Evolutionary conservation across 2,888 invertebrate genomes (phyloP).

Genomic region (Pandemis heparana): DNA sequence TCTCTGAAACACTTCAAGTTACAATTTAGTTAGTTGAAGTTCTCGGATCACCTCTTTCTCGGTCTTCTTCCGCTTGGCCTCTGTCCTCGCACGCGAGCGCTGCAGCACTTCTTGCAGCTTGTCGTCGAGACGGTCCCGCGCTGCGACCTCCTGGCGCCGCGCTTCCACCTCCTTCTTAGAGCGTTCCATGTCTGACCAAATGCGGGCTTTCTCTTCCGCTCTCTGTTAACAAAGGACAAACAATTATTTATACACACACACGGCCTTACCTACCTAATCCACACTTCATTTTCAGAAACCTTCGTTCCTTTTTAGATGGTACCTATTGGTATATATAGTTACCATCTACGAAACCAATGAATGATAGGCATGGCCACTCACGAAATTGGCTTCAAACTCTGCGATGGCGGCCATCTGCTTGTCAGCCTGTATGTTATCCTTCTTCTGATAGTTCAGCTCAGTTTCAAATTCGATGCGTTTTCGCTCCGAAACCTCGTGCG

Average conservation of each 20-base stretch:
- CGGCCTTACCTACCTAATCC: no score
- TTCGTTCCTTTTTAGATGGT: no score
- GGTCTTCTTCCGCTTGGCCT: constrained; percentile 58
- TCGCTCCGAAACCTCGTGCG: constrained; percentile 67
- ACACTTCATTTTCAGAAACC: no score
- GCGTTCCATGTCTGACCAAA: constrained; percentile 64
- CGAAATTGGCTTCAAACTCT: constrained; percentile 72
- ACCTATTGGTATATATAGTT: no score
- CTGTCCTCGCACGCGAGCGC: constrained; percentile 57
- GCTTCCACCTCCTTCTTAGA: constrained; percentile 54
- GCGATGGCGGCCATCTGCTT: constrained; percentile 68
- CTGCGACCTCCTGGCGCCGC: constrained; percentile 57
- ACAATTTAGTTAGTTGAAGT: no score
- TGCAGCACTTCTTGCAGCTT: constrained; percentile 65
- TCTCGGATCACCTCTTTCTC: constrained; percentile 60
- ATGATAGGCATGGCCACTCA: constrained; percentile 50
- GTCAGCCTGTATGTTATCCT: constrained; percentile 68
- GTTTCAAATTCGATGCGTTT: constrained; percentile 68
- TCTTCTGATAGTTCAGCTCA: constrained; percentile 68
- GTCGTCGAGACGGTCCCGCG: constrained; percentile 66
- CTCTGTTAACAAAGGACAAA: constrained; percentile 54
- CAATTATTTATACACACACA: no score
- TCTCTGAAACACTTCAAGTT: no score
- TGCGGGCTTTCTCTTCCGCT: constrained; percentile 66
- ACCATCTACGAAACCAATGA: neutral